phyloP scores from a whole-genome alignment of 1,140 invertebrate species.

The Brachionus angularis region DNA sequence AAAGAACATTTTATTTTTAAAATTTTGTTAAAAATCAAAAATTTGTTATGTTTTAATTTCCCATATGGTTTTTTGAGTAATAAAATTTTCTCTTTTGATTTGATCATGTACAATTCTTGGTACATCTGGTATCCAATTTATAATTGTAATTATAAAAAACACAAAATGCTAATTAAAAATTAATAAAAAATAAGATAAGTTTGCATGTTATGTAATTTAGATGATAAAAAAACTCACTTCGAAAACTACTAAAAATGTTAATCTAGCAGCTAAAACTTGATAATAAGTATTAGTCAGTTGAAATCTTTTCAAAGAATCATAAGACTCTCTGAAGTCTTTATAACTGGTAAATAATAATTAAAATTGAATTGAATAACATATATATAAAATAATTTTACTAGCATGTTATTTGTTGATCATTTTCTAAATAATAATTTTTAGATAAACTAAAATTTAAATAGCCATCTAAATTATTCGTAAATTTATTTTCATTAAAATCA shows the following conservation, averaged over 20 bases:
- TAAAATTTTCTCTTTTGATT: conserved; percentile 10
- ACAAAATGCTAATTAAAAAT: conserved; percentile 34
- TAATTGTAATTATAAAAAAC: not conserved
- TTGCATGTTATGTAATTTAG: not conserved
- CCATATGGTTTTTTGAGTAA: conserved; percentile 3
- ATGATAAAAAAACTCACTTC: conserved; percentile 23
- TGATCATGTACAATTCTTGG: conserved; percentile 14
- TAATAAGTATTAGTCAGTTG: conserved; percentile 13
- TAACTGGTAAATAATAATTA: not conserved
- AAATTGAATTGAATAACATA: not conserved
- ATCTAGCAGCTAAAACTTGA: conserved; percentile 6
- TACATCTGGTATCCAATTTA: conserved; percentile 35
- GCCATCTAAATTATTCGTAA: not conserved
- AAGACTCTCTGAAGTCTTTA: conserved; percentile 20
- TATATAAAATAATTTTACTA: not conserved
- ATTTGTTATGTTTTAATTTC: not conserved
- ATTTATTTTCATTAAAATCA: too few relatives aligned
- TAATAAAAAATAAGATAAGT: not conserved
- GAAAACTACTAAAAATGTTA: conserved; percentile 12
- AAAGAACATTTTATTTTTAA: too few relatives aligned
- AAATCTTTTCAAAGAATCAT: conserved; percentile 20
- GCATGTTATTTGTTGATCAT: conserved; percentile 21
- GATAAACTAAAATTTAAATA: conserved; percentile 27
- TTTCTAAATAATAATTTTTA: conserved; percentile 8
- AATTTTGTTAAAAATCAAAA: too few relatives aligned